Base-by-base conservation (phyloP, 2,888 invertebrate species). In the Thelaira solivaga region DNA sequence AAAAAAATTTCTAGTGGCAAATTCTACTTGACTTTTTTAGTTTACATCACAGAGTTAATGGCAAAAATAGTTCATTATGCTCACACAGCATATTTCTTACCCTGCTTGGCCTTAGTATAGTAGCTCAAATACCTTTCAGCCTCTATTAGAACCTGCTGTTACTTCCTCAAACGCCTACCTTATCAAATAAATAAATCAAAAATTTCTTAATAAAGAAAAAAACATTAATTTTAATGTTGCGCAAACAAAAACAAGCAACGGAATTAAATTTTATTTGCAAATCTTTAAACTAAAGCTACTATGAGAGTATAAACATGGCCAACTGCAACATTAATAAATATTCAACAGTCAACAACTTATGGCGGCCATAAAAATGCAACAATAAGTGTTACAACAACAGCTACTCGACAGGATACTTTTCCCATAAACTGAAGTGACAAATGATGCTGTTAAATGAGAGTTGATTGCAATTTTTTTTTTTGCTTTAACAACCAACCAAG, bases 361-460 rank as follows among this genome's bases (percentile, higher is more conserved):
- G 80, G 77, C 64, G 71, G 75, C 77, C 61, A 80, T 65, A 80
- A 78, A 71, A 77, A 75, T 77, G 75, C 78, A 65, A 73, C 69
- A 79, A 80, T 75, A 79, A 73, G 71, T 74, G 74, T 74, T 74
- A 78, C 78, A 74, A 74, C 78, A 78, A 71, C 78, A 78, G 78
- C 78, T 74, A 78, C 78, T 78, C 78, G 78, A 78, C 78, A 78
- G 78, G 78, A 74, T 74, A 73, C 76, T 82, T 80, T 83, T 69
- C 64, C 76, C 59, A 85, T 84, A 86, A 86, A 86, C 83, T 85
- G 84, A 84, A 85, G 86, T 87, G 88, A 88, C 87, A 88, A 87
- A 87, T 87, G 87, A 88, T 87, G 86, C 86, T 86, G 85, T 86
- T 87, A 87, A 87, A 87, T 86, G 87, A 85, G 85, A 86, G 87